Percentiles rank a stretch among this genome's conserved stretches.
Evolutionary conservation across 64 coral and sea anemone genomes (phyloP).

Genomic region (Montipora capricornis): DNA sequence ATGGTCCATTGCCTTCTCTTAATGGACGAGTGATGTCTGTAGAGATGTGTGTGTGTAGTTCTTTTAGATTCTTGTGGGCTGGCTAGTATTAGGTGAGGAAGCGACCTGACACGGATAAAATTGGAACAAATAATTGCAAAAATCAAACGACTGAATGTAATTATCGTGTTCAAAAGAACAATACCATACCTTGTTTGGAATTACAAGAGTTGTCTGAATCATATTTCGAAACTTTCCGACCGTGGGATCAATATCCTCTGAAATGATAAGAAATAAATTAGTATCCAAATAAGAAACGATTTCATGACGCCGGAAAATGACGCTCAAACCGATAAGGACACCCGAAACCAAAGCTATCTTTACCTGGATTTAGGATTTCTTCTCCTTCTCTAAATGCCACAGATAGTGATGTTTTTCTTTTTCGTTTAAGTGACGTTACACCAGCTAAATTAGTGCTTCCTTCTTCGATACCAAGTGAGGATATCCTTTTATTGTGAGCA

Average conservation of each 20-base stretch:
- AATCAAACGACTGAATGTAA: neutral
- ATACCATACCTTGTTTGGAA: slow-evolving; percentile 88
- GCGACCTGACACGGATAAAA: too few relatives aligned
- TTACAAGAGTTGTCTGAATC: slow-evolving; percentile 88
- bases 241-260: slow-evolving; percentile 98
- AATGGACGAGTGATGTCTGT: too few relatives aligned
- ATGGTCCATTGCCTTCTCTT: too few relatives aligned
- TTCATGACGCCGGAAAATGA: too few relatives aligned
- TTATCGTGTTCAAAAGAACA: neutral
- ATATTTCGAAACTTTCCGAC: slow-evolving; percentile 99
- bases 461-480: slow-evolving; percentile 94
- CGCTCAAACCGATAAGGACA: neutral
- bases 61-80: too few relatives aligned
- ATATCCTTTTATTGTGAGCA: slow-evolving; percentile 96
- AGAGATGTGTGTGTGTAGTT: too few relatives aligned
- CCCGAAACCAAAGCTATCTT: neutral
- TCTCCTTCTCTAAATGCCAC: slow-evolving; percentile 95
- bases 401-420: slow-evolving; percentile 60
- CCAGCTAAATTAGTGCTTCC: slow-evolving; percentile 57
- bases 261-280: neutral
- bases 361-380: slow-evolving; percentile 99
- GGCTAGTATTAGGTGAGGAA: too few relatives aligned
- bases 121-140: too few relatives aligned
- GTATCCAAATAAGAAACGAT: too few relatives aligned
- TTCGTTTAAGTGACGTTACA: slow-evolving; percentile 72